Percentiles rank a stretch among this genome's conserved stretches.
These are phyloP conservation scores for Pantherophis vulpinus DNA, from an alignment of 2,797 vertebrate species.

Conservation along the genomic window DNA sequence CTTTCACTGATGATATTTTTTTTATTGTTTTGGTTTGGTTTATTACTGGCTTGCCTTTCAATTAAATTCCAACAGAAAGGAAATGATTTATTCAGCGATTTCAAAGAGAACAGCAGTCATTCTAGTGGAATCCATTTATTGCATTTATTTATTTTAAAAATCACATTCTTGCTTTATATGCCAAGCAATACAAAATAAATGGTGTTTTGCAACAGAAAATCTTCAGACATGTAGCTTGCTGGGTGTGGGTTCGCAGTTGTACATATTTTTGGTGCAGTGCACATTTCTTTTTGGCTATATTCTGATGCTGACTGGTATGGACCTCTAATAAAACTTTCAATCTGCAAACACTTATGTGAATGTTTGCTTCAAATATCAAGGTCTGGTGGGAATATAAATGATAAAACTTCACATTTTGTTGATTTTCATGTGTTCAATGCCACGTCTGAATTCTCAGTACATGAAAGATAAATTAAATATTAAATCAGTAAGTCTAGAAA, in stretches of 20 bases:
- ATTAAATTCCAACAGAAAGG: background rate
- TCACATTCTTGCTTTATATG: background rate
- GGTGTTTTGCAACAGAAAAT: slow-evolving; percentile 6
- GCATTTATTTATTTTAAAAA: background rate
- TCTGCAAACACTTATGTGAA: background rate
- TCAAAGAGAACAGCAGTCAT: slow-evolving; percentile 19
- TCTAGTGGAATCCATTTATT: background rate
- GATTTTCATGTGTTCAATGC: background rate
- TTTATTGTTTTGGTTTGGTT: slow-evolving; percentile 13
- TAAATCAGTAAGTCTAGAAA: background rate
- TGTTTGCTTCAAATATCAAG: background rate
- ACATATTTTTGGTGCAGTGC: background rate
- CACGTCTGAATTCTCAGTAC: background rate
- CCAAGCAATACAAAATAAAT: background rate
- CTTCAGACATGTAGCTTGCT: background rate
- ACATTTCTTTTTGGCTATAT: background rate
- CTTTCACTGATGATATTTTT: slow-evolving; percentile 11
- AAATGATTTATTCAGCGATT: slow-evolving; percentile 12
- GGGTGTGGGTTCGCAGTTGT: background rate
- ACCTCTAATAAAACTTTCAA: background rate
- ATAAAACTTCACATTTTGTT: background rate
- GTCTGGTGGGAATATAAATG: background rate
- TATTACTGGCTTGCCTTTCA: slow-evolving; percentile 4
- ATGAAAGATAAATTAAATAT: background rate
- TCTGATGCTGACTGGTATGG: background rate